These are phyloP conservation scores for Otolemur garnettii DNA, from an alignment of 2,113 vertebrate genomes.

Conservation along the genomic window DNA sequence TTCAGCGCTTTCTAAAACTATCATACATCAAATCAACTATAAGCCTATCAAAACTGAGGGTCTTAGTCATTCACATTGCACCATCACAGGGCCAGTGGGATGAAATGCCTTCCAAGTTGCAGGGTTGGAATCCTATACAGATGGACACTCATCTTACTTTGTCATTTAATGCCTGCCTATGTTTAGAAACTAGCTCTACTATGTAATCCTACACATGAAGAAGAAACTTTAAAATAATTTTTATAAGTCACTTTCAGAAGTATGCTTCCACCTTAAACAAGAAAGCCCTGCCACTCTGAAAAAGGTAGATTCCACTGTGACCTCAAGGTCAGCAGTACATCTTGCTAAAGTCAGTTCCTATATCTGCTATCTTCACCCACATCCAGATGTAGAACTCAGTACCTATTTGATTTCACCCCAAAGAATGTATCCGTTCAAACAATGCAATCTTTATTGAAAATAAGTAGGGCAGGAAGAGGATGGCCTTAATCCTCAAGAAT, in stretches of 20 bases:
- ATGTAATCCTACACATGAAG: slow-evolving; percentile 50
- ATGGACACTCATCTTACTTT: slow-evolving; percentile 52
- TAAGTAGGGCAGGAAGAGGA: neutral
- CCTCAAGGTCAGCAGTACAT: neutral
- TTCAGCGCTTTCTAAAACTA: slow-evolving; percentile 16
- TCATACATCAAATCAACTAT: slow-evolving; percentile 26
- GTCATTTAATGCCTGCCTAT: slow-evolving; percentile 50
- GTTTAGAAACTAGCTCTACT: slow-evolving; percentile 58
- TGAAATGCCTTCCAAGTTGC: slow-evolving; percentile 8
- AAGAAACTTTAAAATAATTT: slow-evolving; percentile 42
- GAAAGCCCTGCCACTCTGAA: neutral
- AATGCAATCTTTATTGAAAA: neutral
- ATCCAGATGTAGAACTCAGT: neutral
- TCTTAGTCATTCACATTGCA: slow-evolving; percentile 19
- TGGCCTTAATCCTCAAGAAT: neutral
- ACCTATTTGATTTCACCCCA: neutral
- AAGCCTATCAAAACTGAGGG: slow-evolving; percentile 35
- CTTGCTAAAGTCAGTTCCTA: neutral
- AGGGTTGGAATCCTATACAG: neutral
- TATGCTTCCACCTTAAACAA: slow-evolving; percentile 30
- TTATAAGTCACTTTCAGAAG: slow-evolving; percentile 40
- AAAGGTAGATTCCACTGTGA: neutral
- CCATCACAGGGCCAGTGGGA: neutral
- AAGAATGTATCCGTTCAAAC: neutral
- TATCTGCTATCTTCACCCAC: neutral